These are phyloP conservation scores for Corythaixoides concolor DNA, from an alignment of 2,113 vertebrate genomes.

Conservation along the genomic window DNA sequence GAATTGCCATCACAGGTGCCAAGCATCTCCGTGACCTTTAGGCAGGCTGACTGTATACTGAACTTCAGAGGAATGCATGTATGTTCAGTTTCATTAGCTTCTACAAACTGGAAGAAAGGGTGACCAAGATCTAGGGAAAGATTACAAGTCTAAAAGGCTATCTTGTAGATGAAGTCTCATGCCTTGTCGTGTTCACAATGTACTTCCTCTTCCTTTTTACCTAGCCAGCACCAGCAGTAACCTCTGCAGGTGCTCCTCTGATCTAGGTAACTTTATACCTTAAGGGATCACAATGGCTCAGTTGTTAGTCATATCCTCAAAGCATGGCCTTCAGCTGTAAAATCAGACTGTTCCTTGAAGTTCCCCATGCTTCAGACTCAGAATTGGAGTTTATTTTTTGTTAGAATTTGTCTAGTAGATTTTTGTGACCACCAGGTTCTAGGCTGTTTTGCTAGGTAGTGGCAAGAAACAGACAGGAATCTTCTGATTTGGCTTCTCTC, in stretches of 20 bases:
- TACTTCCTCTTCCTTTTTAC: neutral
- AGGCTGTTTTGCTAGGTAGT: neutral
- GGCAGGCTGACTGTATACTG: neutral
- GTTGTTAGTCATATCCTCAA: neutral
- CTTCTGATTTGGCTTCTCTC: neutral
- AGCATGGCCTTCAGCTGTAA: neutral
- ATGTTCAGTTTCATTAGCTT: neutral
- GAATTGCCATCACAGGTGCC: neutral
- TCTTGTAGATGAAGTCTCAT: neutral
- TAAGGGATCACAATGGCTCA: neutral
- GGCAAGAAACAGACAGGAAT: neutral
- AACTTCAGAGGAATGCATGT: neutral
- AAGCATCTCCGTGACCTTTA: neutral
- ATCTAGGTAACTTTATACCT: neutral
- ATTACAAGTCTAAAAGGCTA: neutral
- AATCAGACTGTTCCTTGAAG: neutral
- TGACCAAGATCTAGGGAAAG: neutral
- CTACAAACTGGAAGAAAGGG: neutral
- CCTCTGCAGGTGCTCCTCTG: neutral
- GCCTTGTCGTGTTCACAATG: neutral
- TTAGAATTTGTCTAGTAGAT: neutral
- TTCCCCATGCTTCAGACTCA: neutral
- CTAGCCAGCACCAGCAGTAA: neutral
- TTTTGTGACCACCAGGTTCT: neutral
- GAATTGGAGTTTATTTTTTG: neutral